Base-by-base conservation (phyloP, 2,113 vertebrate genomes). In the Perccottus glenii region DNA sequence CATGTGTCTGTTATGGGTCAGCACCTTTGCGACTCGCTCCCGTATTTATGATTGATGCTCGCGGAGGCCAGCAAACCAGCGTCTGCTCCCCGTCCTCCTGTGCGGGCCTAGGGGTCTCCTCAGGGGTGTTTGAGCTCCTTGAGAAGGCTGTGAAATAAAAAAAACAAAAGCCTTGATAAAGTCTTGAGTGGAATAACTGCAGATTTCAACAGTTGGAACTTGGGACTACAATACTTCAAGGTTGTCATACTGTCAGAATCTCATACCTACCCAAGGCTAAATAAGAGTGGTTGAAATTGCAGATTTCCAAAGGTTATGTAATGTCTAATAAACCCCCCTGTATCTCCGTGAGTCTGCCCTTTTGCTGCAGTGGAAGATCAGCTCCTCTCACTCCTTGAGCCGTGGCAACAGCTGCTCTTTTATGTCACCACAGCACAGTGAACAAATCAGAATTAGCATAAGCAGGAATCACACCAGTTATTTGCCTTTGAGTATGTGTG, bases 31-130 rank as follows among this genome's bases (percentile, higher is more conserved):
- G 73, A 38, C 32, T 57, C 48, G 56, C 67, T 75, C 85, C 80
- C 11, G 76, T 71, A 19, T 69, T 88, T 12, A 3, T 60, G 4
- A 91, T 15, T 0, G 91, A 77, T 8, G 93, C 83, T 60, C 81
- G 82, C 14, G 93, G 92, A 50, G 93, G 92, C 92, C 93, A 94
- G 70, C 86, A 91, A 4, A 47, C 75, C 36, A 94, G 83, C 0
- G 75, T 88, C 56, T 78, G 69, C 1, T 90, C 89, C 45, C 80
- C 87, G 0, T 87, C 84, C 10, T 81, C 64, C 4, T 73, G 83
- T 5, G 55, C 51, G 0, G 68, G 59, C 6, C 11, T 81, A 11
- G 36, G 6, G 1, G 58, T 53, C 46, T 85, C 87, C 38, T 85
- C 87, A 1, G 50, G 52, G 42, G 19, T n/a, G 64, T 58, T 76